Evolutionary conservation across 2,113 vertebrate species (phyloP), one percentile per base, ranked within the genome.

Genomic region (Calonectris borealis): DNA sequence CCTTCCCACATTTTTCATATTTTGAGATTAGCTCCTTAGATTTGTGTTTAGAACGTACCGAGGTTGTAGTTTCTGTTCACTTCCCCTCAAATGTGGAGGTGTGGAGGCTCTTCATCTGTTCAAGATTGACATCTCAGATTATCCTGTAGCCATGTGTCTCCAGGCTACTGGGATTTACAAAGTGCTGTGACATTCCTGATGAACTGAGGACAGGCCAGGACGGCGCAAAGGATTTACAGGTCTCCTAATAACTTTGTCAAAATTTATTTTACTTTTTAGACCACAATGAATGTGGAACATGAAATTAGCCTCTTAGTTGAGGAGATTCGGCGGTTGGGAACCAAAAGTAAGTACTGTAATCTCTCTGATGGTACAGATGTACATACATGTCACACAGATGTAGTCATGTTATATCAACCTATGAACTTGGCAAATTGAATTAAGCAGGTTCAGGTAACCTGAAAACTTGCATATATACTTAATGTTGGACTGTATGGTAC

Each of bases 281-380:
- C 54, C 94, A 98, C 97, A 90, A 99, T 99, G 99, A 98, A 99
- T 32, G 98, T 99, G 94, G 94, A 98, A 25, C 99, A 99, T 87
- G 99, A 99, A 97, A 92, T 99, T n/a, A 90, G 24, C 15, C 95
- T 99, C 94, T 97, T 99, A 86, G 98, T 98, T 95, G 96, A 99
- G 96, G 99, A 99, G 97, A 99, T 99, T 90, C 98, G 98, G 27
- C 98, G 99, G 8, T 97, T 99, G 88, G 99, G 99, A 93, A 98
- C 97, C 86, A 99, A 96, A 98, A 99, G 99, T 99, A 98, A 99
- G 99, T 97, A 75, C 36, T 80, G 26, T n/a, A 81, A 31, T 48
- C 7, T 44, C 24, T 66, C 26, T 88, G 61, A 57, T 52, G 8
- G 3, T 36, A 42, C 8, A 72, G n/a, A 16, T 66, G 24, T 32